Evolutionary conservation across 2,888 invertebrate species (phyloP), one percentile per base, ranked within the genome.

Genomic region (Coremacera marginata): DNA sequence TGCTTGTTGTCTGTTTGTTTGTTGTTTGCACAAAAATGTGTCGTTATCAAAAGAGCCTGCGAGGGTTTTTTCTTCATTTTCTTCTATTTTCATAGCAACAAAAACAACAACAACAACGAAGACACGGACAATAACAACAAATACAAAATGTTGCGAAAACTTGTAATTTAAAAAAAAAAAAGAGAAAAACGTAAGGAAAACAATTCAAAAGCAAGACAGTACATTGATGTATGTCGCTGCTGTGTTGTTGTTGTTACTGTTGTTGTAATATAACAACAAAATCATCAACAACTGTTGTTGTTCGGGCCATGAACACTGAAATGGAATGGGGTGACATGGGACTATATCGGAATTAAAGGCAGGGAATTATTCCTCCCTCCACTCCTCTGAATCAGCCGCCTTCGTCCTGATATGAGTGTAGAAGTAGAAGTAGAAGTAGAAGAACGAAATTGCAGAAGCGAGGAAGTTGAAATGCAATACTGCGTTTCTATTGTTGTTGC

Each of bases 31-130:
- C 55, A 63, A 76, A 77, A 76, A 67, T 77, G 72, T 79, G 68
- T 76, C 73, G 49, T 76, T 75, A 71, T 60, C 74, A 75, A 77
- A 80, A 78, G 75, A 78, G 80, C 79, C 81, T 82, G 79, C 62
- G 74, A 81, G 80, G 75, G 78, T 80, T 80, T 78, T n/a, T 76
- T 60, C 74, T 22, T 25, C 16, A n/a, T 77, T 65, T 57, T 67
- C 51, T 25, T 67, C 16, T 67, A 25, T 63, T 31, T 14, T 8
- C 11, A 55, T 14, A 60, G 19, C 14, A 70, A 62, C 8, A 44
- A 44, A 44, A 62, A 27, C 9, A 31, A 31, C 31, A 44, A 44
- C 67, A 62, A 27, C 9, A 70, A 55, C 55, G 34, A n/a, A n/a
- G n/a, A 4, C 49, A 67, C 8, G 4, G 27, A 3, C 37, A 57